Conservation (phyloP, 1,140 invertebrate species). For the Pissodes strobi region DNA sequence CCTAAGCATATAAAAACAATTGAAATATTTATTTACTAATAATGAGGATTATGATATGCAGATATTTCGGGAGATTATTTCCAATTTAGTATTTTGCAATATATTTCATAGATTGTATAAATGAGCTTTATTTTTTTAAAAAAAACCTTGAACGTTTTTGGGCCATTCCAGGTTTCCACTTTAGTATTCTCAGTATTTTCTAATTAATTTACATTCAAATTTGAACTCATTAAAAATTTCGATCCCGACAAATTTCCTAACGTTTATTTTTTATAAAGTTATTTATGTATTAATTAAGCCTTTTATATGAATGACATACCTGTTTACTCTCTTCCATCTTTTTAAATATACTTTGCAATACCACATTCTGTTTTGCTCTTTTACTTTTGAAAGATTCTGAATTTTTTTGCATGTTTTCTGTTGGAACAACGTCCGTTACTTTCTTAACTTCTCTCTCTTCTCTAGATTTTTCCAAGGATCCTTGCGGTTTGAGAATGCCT, state of each 20-base stretch:
- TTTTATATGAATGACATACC: slow-evolving; percentile 48
- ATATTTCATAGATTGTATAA: too few species aligned
- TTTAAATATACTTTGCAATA: slow-evolving; percentile 73
- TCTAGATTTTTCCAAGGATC: slow-evolving; percentile 65
- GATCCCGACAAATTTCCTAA: background rate
- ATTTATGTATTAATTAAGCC: slow-evolving; percentile 9
- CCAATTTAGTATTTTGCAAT: too few species aligned
- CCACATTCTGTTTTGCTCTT: slow-evolving; percentile 52
- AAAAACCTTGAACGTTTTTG: too few species aligned
- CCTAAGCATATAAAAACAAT: too few species aligned
- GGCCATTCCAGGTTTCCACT: background rate
- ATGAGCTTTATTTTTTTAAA: too few species aligned
- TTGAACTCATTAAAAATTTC: background rate
- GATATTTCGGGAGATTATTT: too few species aligned
- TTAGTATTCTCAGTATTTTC: background rate
- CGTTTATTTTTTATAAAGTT: background rate
- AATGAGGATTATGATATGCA: too few species aligned
- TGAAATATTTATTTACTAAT: too few species aligned
- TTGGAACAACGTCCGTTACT: background rate
- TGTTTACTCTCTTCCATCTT: slow-evolving; percentile 67
- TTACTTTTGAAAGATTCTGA: slow-evolving; percentile 45
- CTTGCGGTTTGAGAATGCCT: slow-evolving; percentile 73
- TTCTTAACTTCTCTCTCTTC: slow-evolving; percentile 58
- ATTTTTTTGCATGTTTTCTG: slow-evolving; percentile 31
- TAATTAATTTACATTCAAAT: background rate